Evolutionary conservation across 2,888 invertebrate species (phyloP), one percentile per base, ranked within the genome.

Genomic region (Polydrusus cervinus): DNA sequence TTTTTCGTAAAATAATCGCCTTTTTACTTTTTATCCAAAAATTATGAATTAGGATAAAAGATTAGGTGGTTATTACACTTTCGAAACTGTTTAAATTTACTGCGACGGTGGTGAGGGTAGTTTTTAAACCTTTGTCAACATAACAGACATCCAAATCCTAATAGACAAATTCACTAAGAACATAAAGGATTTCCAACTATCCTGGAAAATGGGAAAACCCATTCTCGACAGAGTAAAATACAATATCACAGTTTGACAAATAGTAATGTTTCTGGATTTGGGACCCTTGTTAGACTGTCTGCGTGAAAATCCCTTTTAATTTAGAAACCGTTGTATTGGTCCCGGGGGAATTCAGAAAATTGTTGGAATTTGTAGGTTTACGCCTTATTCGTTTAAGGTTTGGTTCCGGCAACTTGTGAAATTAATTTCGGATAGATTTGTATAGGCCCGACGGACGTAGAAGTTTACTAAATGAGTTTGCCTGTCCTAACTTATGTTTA

Each of bases 261-360:
- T 60, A 60, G 57, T 60, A 60, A 60, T 60, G 57, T 60, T 60
- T 34, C 38, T 38, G 57, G 57, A 60, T 60, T 18, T 30, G 38
- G 57, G 57, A 38, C 57, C 57, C 57, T 60, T 60, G 57, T 60
- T 60, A 60, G 57, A 60, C 14, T 60, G 57, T 60, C 57, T 60
- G 57, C 38, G 57, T 38, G 57, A 16, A 60, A 60, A 60, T 60
- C 57, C 57, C 57, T 60, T 60, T 60, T 60, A 60, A 60, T 60
- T 60, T 60, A 38, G 57, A 60, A 60, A 60, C 57, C 57, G 57
- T 60, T 38, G 57, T 60, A 60, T 60, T 38, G 57, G 57, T 60
- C 57, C n/a, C 57, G 3, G 3, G 57, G 38, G 57, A 60, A 34
- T 60, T 60, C 18, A 11, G 18, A 38, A 60, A 60, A 60, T 60